Base-by-base conservation (phyloP, 2,797 vertebrate genomes). In the Ctenopoma multispine region DNA sequence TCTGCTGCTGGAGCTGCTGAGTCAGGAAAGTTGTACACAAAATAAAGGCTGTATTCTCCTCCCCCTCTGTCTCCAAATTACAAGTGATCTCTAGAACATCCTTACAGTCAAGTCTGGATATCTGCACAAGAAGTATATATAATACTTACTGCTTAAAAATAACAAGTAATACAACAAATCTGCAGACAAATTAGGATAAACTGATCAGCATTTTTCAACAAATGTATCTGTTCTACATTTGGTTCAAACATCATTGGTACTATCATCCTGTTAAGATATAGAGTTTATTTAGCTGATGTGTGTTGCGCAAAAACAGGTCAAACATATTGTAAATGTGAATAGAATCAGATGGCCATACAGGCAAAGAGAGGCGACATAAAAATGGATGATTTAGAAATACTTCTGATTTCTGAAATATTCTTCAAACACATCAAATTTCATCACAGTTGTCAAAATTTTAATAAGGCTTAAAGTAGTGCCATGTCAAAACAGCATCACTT, bases 11-110 rank as follows among this genome's bases (percentile, higher is more conserved):
- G 48, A 99, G 96, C 87, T 99, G 98, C 86, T 98, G 97, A 50
- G 97, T 99, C 83, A 99, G 95, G 80, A 97, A 99, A 0, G 97
- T 99, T 51, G 98, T 99, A 90, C 98, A 99, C 79, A 99, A 95
- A 88, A 99, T 95, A 89, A 98, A 98, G 4, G 97, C 98, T 44
- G 96, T 96, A 43, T 95, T 96, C 87, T 98, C 97, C 82, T 99
- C 97, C 21, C 97, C 97, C 77, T 99, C 98, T 0, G 96, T 95
- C 84, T 99, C 98, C 90, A 99, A 85, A 82, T 95, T 99, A 90
- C 96, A 96, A 51, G 98, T 99, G 76, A 98, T 96, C 84, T 99
- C 97, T 82, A 99, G 90, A 1, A 98, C 93, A 75, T 99, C 98
- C 84, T 98, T 98, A 79, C 96, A 97, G 90, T 99, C 96, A 57